Percentiles rank a stretch among this genome's conserved stretches.
phyloP scores from a whole-genome alignment of 2,113 vertebrate genomes.

The Datnioides undecimradiatus region DNA sequence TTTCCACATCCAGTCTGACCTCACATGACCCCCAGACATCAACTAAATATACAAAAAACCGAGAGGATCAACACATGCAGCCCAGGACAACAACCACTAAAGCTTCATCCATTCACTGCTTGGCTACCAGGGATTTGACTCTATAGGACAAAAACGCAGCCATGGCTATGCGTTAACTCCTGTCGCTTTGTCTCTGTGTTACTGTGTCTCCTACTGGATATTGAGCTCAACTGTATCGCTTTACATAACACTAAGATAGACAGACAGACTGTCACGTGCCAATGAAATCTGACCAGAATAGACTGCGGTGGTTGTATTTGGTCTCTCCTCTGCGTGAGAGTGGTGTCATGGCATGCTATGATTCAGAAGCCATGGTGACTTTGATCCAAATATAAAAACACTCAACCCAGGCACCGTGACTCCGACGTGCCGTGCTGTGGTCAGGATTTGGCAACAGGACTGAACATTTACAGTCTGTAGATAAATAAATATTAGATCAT shows the following conservation, averaged over 20 bases:
- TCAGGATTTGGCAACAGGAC: background rate
- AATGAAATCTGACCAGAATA: slow-evolving; percentile 59
- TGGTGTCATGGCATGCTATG: slow-evolving; percentile 4
- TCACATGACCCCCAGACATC: background rate
- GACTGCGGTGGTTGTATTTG: slow-evolving; percentile 22
- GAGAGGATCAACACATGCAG: slow-evolving; percentile 15
- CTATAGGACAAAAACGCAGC: slow-evolving; percentile 20
- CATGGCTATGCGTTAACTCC: slow-evolving; percentile 51
- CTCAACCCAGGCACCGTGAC: background rate
- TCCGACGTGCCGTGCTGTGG: background rate
- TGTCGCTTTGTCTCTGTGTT: slow-evolving; percentile 38
- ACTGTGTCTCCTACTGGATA: slow-evolving; percentile 27
- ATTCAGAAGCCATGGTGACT: slow-evolving; percentile 11
- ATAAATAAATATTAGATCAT: background rate
- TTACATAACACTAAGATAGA: slow-evolving; percentile 39
- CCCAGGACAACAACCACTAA: slow-evolving; percentile 2
- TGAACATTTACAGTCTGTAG: background rate
- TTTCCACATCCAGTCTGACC: background rate
- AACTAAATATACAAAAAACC: slow-evolving; percentile 4
- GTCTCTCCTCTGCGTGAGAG: slow-evolving; percentile 25
- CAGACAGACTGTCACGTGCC: slow-evolving; percentile 24
- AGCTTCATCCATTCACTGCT: slow-evolving; percentile 18
- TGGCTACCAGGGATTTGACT: slow-evolving; percentile 11
- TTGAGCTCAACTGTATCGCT: slow-evolving; percentile 44
- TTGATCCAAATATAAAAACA: slow-evolving; percentile 47